Conservation (phyloP, 2,797 vertebrate species). For the Triplophysa yarkandensis region DNA sequence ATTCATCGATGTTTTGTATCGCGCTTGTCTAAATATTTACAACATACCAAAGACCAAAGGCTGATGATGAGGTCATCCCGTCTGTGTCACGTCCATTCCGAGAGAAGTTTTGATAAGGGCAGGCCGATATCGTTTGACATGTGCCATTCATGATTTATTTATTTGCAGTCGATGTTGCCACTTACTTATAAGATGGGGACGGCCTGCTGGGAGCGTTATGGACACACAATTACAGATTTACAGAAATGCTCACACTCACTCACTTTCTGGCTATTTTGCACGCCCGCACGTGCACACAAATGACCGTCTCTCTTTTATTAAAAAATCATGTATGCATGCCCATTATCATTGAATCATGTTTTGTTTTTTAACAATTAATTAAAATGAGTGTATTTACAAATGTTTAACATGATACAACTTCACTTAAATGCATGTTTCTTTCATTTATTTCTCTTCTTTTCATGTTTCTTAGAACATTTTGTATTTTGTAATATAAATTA, state of each 20-base stretch:
- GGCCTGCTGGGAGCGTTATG: neutral
- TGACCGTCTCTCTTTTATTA: neutral
- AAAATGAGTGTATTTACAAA: neutral
- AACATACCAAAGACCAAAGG: conserved; percentile 42
- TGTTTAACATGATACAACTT: neutral
- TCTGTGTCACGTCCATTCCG: neutral
- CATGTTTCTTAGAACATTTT: too few species aligned
- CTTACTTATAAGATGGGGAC: neutral
- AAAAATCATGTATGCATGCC: conserved; percentile 1
- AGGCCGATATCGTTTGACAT: conserved; percentile 3
- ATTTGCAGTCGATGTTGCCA: neutral
- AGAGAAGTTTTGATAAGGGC: neutral
- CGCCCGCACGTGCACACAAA: too few species aligned
- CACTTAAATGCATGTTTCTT: conserved; percentile 23
- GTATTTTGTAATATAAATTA: too few species aligned
- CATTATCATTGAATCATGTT: neutral
- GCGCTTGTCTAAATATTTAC: conserved; percentile 30
- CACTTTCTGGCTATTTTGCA: neutral
- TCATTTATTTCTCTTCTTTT: neutral
- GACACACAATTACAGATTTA: conserved; percentile 3
- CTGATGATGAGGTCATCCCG: neutral
- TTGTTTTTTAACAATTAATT: conserved; percentile 3
- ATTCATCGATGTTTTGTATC: neutral
- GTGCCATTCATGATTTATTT: conserved; percentile 12
- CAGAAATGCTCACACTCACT: neutral